phyloP scores from a whole-genome alignment of 2,888 invertebrate genomes.

The Tenthredo amoena region DNA sequence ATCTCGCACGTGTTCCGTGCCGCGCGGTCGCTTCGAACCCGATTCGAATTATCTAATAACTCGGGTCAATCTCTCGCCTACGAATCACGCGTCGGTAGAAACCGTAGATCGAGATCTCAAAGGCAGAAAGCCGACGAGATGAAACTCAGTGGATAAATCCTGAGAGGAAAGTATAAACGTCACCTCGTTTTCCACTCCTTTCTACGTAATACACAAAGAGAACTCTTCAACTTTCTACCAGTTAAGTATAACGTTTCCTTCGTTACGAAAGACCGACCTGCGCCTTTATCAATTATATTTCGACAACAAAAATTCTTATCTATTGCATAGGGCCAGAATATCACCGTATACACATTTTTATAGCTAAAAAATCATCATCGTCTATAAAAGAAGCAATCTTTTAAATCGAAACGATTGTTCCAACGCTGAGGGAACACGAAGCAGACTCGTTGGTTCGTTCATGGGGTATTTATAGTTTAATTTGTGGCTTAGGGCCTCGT shows the following conservation, averaged over 20 bases:
- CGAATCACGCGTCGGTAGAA: slow-evolving; percentile 18
- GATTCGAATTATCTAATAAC: slow-evolving; percentile 50
- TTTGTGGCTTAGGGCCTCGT: slow-evolving; percentile 74
- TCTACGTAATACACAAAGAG: slow-evolving; percentile 18
- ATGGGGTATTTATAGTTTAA: slow-evolving; percentile 71
- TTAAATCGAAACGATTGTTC: slow-evolving; percentile 28
- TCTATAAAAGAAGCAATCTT: not conserved
- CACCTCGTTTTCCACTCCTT: slow-evolving; percentile 26
- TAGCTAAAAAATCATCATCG: not conserved
- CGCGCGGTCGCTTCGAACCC: slow-evolving; percentile 37
- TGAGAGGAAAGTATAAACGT: slow-evolving; percentile 42
- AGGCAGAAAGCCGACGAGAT: slow-evolving; percentile 33
- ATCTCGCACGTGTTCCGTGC: slow-evolving; percentile 45
- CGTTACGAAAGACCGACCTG: not conserved
- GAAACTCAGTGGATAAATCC: slow-evolving; percentile 41
- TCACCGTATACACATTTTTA: not conserved
- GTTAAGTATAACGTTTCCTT: slow-evolving; percentile 13
- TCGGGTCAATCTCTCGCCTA: slow-evolving; percentile 43
- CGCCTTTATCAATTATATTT: slow-evolving; percentile 4
- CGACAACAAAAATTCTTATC: not conserved
- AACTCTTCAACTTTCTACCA: slow-evolving; percentile 21
- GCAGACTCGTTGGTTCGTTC: slow-evolving; percentile 49
- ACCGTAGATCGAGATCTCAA: slow-evolving; percentile 39
- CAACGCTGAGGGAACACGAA: slow-evolving; percentile 27
- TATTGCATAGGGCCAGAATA: not conserved